Evolutionary conservation across 37 sponge, comb jelly and placozoan species (phyloP), one percentile per base, ranked within the genome.

Genomic region (Chondrosia reniformis): DNA sequence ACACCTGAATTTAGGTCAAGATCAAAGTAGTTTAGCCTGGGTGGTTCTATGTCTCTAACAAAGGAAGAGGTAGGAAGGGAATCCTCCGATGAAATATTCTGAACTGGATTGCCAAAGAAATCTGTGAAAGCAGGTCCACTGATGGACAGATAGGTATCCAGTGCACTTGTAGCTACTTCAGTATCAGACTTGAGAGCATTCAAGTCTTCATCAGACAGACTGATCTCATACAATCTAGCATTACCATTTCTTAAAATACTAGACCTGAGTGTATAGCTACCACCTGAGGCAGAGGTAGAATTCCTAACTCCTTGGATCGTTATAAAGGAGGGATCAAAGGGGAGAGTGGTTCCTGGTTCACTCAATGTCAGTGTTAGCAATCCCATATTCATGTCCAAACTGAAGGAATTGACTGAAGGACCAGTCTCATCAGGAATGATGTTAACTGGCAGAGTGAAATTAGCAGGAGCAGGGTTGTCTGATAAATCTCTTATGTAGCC

Each of bases 321-420:
- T 21, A 93, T 67, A 49, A 38, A 81, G 17, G 42, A 55, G 3
- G 87, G 61, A 71, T 73, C 43, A 66, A 93, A 86, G n/a, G 85
- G 52, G 24, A 27, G 24, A 15, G 76, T 59, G 0, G 71, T 58
- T 6, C 89, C 77, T 9, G 83, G 56, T 73, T 95, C 93, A 79
- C 75, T 80, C 17, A 95, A 36, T 19, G 82, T 81, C 5, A 92
- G 33, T 0, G 37, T 52, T 30, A 95, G 81, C 7, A 31, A 31
- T 3, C 89, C 92, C 58, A 7, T 42, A 45, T 94, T 84, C 82
- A 95, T 79, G 74, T 92, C 79, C 21, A 95, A 52, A 9, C 15
- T 31, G 55, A 85, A 95, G 0, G 56, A 71, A 17, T 25, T 22
- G 10, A 92, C 73, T 0, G 24, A 56, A 45, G 96, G 93, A 0